These are phyloP conservation scores for Steinernema scapterisci DNA, from an alignment of 2,888 invertebrate species.

Conservation along the genomic window DNA sequence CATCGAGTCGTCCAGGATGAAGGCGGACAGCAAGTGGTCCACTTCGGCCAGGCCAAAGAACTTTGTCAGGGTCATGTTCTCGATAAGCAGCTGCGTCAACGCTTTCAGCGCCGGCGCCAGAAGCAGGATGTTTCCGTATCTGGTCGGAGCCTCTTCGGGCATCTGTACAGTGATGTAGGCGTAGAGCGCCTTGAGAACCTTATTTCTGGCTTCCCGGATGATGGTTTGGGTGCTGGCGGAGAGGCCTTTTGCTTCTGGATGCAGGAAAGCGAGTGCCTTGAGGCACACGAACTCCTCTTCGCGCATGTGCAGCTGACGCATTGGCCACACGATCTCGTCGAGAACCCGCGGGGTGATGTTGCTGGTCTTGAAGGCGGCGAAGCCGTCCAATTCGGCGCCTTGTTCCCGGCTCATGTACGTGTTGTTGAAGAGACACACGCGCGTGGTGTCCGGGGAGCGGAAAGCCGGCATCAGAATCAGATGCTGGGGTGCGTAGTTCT, in stretches of 20 bases:
- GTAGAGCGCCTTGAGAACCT: slow-evolving; percentile 65
- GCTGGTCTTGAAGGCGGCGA: slow-evolving; percentile 65
- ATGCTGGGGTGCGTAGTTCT: slow-evolving; percentile 67
- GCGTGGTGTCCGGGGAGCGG: slow-evolving; percentile 57
- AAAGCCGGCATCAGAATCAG: slow-evolving; percentile 67
- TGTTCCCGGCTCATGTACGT: slow-evolving; percentile 55
- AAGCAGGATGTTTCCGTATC: slow-evolving; percentile 60
- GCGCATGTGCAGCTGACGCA: slow-evolving; percentile 92
- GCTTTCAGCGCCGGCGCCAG: slow-evolving; percentile 66
- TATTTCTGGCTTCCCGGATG: slow-evolving; percentile 65
- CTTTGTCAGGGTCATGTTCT: slow-evolving; percentile 66
- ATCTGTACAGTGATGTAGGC: slow-evolving; percentile 62
- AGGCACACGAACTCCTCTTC: slow-evolving; percentile 97
- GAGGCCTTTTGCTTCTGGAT: slow-evolving; percentile 74
- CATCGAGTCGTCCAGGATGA: slow-evolving; percentile 64
- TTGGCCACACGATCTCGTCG: slow-evolving; percentile 93
- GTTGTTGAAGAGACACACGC: slow-evolving; percentile 65
- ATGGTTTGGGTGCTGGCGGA: slow-evolving; percentile 50
- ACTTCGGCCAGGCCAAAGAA: slow-evolving; percentile 67
- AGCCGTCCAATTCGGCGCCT: slow-evolving; percentile 58
- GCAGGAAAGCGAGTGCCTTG: slow-evolving; percentile 97
- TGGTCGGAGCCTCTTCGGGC: slow-evolving; percentile 66
- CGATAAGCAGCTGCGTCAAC: slow-evolving; percentile 65
- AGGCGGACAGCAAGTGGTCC: slow-evolving; percentile 63
- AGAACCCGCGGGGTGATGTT: slow-evolving; percentile 76